Base-by-base conservation (phyloP, 2,888 invertebrate species). In the Scaptomyza tumidula region DNA sequence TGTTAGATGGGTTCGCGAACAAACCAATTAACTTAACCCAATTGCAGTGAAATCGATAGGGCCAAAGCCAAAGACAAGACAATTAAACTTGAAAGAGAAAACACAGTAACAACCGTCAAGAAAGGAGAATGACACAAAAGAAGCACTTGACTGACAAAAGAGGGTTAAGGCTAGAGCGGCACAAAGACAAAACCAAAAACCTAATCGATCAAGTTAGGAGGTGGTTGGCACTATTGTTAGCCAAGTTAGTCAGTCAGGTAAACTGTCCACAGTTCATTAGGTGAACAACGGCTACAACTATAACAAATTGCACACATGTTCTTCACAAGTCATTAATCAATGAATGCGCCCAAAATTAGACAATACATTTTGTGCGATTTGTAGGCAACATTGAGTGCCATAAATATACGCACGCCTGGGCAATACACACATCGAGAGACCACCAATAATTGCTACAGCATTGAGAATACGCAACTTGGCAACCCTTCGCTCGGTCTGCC, bases 51-150 rank as follows among this genome's bases (percentile, higher is more conserved):
- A 82, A 84, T 84, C 84, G 86, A 84, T 84, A 77, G 55, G 60
- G 59, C 68, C 56, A 66, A 70, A 67, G 53, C 69, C 69, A 60
- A 60, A 52, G 61, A 50, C 31, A 66, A 80, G 77, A 64, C 84
- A 82, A 82, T 87, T 87, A 84, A 84, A 87, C 84, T 84, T 87
- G 84, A 84, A 82, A 87, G 70, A 77, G 48, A 81, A 63, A 45
- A 13, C 24, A 24, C 10, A 5, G 13, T 11, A 44, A 44, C 13
- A 31, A 11, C 14, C 49, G 65, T 61, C 41, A 41, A 66, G 39
- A 75, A 70, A 76, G 37, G 50, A 54, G 43, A 54, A 39, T 45
- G 57, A 49, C 65, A 64, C 59, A 64, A 65, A 69, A 65, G 68
- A 65, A 69, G 31, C 66, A 57, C 62, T 62, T 65, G 65, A 58